These are phyloP conservation scores for Stratiomys singularior DNA, from an alignment of 2,888 invertebrate species.

Conservation along the genomic window DNA sequence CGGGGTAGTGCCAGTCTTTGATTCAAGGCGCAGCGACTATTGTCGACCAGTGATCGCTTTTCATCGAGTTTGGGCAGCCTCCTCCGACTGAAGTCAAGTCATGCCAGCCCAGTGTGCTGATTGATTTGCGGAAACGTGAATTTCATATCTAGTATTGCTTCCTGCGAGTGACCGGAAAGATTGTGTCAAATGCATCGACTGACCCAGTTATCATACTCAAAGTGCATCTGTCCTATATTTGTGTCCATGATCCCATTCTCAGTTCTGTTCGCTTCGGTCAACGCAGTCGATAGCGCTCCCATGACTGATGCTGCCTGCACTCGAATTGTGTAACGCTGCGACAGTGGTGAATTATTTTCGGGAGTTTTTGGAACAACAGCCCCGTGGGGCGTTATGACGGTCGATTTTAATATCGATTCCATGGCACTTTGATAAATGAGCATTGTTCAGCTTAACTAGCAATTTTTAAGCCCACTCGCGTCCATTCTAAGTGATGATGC, in stretches of 20 bases:
- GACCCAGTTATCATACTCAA: constrained; percentile 21
- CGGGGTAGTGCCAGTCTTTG: too few relatives aligned
- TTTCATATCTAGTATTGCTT: constrained; percentile 14
- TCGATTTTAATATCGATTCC: too few relatives aligned
- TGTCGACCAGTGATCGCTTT: too few relatives aligned
- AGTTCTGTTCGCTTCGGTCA: background rate
- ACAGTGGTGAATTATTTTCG: constrained; percentile 1
- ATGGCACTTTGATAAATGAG: too few relatives aligned
- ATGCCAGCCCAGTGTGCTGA: constrained; percentile 3
- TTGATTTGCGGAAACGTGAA: constrained; percentile 30
- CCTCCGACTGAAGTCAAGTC: too few relatives aligned
- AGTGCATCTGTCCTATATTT: constrained; percentile 31
- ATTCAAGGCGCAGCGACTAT: too few relatives aligned
- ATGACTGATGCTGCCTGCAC: constrained; percentile 6
- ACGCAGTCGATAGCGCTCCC: background rate
- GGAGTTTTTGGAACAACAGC: background rate
- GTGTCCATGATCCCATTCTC: constrained; percentile 39
- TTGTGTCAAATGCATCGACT: constrained; percentile 28
- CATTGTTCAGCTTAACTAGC: too few relatives aligned
- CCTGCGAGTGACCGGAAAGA: constrained; percentile 24
- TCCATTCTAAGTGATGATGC: too few relatives aligned
- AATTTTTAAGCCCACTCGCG: too few relatives aligned
- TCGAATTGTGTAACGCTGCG: constrained; percentile 21
- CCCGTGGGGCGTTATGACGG: background rate
- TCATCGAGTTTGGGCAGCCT: too few relatives aligned